Conservation (phyloP, 1,140 invertebrate species). For the Scaptomyza pallida region DNA sequence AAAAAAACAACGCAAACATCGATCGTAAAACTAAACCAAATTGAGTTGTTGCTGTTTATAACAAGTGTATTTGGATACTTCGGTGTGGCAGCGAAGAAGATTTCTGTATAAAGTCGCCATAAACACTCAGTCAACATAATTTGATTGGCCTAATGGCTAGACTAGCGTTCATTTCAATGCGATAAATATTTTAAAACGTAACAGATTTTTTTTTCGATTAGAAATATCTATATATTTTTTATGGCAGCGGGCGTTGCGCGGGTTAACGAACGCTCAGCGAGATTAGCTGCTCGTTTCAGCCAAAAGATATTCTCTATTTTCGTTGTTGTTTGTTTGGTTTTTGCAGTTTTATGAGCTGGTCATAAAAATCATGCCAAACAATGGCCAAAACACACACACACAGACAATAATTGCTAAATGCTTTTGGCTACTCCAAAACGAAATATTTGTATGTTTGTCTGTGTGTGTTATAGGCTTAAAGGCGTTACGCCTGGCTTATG, state of each 20-base stretch:
- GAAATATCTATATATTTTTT: too few relatives aligned
- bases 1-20: not conserved
- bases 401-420: constrained; percentile 72
- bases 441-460: not conserved
- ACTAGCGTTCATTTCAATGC: constrained; percentile 34
- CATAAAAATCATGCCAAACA: constrained; percentile 57
- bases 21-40: constrained; percentile 26
- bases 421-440: constrained; percentile 59
- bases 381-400: constrained; percentile 45
- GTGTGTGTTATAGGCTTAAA: too few relatives aligned
- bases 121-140: constrained; percentile 67
- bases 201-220: constrained; percentile 55
- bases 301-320: not conserved
- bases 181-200: constrained; percentile 59
- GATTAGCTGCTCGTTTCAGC: constrained; percentile 43
- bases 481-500: not conserved
- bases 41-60: constrained; percentile 14
- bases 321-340: too few relatives aligned
- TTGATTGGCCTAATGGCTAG: constrained; percentile 58
- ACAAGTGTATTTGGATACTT: constrained; percentile 24
- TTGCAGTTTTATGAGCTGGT: constrained; percentile 38
- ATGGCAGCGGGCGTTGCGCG: constrained; percentile 27
- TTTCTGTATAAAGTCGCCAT: constrained; percentile 29
- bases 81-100: not conserved
- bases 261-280: constrained; percentile 57